phyloP scores from a whole-genome alignment of 2,888 invertebrate species.

The Tanytarsus gracilentus region DNA sequence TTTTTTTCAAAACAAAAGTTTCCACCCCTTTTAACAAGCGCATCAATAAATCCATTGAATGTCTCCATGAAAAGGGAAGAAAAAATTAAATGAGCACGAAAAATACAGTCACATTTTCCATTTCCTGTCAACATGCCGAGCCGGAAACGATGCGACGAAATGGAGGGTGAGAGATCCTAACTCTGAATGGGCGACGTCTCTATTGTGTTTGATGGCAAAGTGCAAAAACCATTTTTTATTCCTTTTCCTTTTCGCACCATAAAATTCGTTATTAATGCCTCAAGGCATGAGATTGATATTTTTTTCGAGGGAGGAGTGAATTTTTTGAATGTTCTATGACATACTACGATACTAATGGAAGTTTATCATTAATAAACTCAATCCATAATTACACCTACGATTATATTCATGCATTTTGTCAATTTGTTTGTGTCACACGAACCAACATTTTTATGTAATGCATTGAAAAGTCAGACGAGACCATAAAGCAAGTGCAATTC shows the following conservation, averaged over 20 bases:
- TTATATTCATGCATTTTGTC: constrained; percentile 1
- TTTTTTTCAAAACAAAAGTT: too few relatives aligned
- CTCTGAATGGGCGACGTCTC: constrained; percentile 13
- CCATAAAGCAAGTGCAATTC: too few relatives aligned
- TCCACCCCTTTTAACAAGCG: neutral
- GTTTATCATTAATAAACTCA: constrained; percentile 25
- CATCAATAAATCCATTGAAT: constrained; percentile 1
- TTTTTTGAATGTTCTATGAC: neutral
- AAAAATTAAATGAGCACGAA: constrained; percentile 30
- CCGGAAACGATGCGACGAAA: constrained; percentile 28
- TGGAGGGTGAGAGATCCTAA: neutral
- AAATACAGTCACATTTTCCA: constrained; percentile 30
- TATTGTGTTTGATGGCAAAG: constrained; percentile 24
- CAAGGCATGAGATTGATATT: constrained; percentile 9
- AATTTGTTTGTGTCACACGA: too few relatives aligned
- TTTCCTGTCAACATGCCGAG: constrained; percentile 30
- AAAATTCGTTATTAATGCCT: constrained; percentile 28
- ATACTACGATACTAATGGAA: constrained; percentile 14
- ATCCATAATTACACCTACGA: constrained; percentile 9
- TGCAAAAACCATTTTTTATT: constrained; percentile 28
- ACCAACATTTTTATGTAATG: too few relatives aligned
- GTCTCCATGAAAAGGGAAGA: neutral
- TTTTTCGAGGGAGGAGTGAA: neutral
- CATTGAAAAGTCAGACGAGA: neutral
- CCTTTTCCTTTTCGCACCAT: constrained; percentile 27